Conservation (phyloP, 2,113 vertebrate genomes). For the Erpornis zantholeuca region DNA sequence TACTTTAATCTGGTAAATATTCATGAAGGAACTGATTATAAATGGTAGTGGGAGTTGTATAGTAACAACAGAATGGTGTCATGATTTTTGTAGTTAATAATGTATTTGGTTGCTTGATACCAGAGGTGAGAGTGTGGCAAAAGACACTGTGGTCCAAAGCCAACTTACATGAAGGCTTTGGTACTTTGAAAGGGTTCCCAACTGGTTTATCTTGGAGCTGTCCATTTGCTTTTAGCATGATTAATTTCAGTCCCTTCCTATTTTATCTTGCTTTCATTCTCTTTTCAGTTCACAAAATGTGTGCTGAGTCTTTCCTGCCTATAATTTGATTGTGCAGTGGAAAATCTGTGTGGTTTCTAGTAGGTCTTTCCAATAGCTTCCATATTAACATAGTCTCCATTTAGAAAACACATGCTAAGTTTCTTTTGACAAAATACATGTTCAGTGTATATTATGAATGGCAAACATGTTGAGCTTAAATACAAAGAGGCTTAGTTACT, state of each 20-base stretch:
- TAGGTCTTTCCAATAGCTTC: not conserved
- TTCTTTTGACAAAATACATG: not conserved
- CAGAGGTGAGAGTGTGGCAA: not conserved
- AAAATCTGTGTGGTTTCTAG: not conserved
- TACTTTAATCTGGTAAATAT: not conserved
- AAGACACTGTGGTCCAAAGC: not conserved
- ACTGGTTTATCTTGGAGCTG: not conserved
- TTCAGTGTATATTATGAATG: not conserved
- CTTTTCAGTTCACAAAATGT: not conserved
- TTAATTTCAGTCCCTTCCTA: not conserved
- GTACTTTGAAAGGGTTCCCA: not conserved
- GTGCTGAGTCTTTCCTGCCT: not conserved
- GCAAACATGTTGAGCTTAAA: not conserved
- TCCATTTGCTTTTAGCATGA: not conserved
- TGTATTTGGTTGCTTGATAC: not conserved
- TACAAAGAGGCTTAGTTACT: not conserved
- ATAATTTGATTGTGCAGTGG: not conserved
- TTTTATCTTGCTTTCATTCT: not conserved
- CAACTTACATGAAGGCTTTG: accelerated
- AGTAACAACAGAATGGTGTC: not conserved
- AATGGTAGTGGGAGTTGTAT: not conserved
- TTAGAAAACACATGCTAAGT: not conserved
- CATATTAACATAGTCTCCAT: not conserved
- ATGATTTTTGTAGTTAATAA: accelerated
- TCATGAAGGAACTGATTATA: not conserved